Conservation (phyloP, 2,113 vertebrate genomes). For the Calidris pygmaea region DNA sequence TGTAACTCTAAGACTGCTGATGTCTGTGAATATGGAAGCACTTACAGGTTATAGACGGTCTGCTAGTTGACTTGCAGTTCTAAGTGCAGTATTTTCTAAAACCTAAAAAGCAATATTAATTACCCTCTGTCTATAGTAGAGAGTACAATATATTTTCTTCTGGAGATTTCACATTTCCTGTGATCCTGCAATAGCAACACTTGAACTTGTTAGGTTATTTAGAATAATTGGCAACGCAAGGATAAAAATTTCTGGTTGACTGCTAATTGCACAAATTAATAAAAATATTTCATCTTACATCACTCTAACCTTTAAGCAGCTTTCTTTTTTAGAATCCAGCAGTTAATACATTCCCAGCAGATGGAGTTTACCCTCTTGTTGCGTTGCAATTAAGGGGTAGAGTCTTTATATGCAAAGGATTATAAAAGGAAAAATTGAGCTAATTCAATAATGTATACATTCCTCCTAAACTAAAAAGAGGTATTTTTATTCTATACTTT, state of each 20-base stretch:
- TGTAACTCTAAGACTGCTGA: conserved; percentile 74
- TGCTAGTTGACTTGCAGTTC: conserved; percentile 69
- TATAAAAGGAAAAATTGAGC: neutral
- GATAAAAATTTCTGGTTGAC: conserved; percentile 42
- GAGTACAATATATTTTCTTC: conserved; percentile 45
- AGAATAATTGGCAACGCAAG: conserved; percentile 31
- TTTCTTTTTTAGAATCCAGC: neutral
- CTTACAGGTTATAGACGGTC: conserved; percentile 72
- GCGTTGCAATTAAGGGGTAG: neutral
- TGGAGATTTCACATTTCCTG: conserved; percentile 47
- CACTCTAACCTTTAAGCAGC: neutral
- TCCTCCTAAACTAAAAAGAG: neutral
- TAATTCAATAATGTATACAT: conserved; percentile 30
- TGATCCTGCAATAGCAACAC: conserved; percentile 28
- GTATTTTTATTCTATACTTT: conserved; percentile 9
- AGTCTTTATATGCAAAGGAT: neutral
- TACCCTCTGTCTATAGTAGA: conserved; percentile 63
- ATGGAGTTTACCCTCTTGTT: neutral
- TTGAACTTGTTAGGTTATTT: conserved; percentile 46
- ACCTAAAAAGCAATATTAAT: conserved; percentile 80
- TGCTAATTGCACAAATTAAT: conserved; percentile 55
- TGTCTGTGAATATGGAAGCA: conserved; percentile 73
- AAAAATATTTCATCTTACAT: conserved; percentile 34
- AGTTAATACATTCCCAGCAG: conserved; percentile 11
- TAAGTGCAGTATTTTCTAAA: conserved; percentile 77